These are phyloP conservation scores for Timema cristinae DNA, from an alignment of 2,888 invertebrate genomes.

Conservation along the genomic window DNA sequence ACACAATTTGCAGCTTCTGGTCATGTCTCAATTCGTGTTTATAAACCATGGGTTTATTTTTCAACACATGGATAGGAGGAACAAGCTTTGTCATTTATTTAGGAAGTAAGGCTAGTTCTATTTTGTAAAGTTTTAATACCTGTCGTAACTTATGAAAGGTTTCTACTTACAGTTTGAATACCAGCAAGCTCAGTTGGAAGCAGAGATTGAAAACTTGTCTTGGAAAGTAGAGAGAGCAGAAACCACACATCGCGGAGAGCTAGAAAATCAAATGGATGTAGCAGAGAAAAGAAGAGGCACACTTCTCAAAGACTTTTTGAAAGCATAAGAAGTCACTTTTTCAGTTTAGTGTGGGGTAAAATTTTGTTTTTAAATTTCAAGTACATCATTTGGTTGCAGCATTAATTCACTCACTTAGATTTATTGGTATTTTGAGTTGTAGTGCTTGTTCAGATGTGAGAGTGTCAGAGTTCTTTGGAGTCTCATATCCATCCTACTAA, in stretches of 20 bases:
- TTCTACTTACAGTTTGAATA: constrained; percentile 58
- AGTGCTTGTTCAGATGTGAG: no score
- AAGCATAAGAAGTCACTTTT: constrained; percentile 41
- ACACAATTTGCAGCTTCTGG: no score
- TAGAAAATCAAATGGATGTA: constrained; percentile 99
- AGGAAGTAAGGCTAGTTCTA: not conserved
- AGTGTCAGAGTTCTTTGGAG: no score
- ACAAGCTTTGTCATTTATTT: not conserved
- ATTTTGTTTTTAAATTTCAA: no score
- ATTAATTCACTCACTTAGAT: no score
- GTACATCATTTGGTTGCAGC: no score
- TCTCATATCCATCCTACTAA: no score
- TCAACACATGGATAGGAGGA: not conserved
- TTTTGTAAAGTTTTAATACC: not conserved
- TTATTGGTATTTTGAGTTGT: no score
- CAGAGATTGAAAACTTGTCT: constrained; percentile 97
- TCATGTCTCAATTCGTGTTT: no score
- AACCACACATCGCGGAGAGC: constrained; percentile 92
- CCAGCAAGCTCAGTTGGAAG: constrained; percentile 93
- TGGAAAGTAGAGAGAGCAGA: constrained; percentile 99
- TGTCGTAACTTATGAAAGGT: not conserved
- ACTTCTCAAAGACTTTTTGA: constrained; percentile 92
- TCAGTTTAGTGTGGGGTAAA: no score
- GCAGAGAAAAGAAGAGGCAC: constrained; percentile 96
- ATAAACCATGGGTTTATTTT: no score